These are phyloP conservation scores for Apteryx owenii DNA, from an alignment of 2,113 vertebrate species.

Conservation along the genomic window DNA sequence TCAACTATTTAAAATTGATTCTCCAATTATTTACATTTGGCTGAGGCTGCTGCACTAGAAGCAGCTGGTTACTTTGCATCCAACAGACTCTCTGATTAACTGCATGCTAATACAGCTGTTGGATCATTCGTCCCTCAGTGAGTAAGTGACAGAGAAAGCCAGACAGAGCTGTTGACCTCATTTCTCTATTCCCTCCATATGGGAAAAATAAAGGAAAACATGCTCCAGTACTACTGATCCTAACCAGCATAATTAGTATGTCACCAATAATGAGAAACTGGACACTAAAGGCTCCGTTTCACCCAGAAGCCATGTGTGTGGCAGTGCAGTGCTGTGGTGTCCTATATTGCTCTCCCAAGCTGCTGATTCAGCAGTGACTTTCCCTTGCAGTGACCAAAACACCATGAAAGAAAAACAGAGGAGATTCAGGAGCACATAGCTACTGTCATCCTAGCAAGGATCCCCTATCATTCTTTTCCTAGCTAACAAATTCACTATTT, in stretches of 20 bases:
- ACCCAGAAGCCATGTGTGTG: background rate
- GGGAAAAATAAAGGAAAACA: background rate
- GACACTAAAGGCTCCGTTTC: background rate
- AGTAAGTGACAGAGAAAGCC: background rate
- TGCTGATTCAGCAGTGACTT: background rate
- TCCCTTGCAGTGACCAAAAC: background rate
- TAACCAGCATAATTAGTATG: background rate
- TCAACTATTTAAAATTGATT: background rate
- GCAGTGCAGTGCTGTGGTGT: background rate
- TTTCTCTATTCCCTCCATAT: background rate
- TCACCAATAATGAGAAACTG: background rate
- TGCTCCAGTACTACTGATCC: background rate
- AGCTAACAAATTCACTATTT: background rate
- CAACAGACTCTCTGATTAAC: background rate
- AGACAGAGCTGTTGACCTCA: constrained; percentile 35
- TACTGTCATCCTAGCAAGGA: background rate
- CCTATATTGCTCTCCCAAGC: background rate
- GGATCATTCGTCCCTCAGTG: background rate
- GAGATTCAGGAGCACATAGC: background rate
- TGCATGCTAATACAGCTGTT: background rate
- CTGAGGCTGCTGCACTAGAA: background rate
- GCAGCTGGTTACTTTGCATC: background rate
- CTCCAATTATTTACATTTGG: background rate
- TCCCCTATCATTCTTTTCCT: background rate
- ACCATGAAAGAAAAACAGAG: background rate